These are phyloP conservation scores for Proctacanthus coquilletti DNA, from an alignment of 1,140 invertebrate genomes.

Conservation along the genomic window DNA sequence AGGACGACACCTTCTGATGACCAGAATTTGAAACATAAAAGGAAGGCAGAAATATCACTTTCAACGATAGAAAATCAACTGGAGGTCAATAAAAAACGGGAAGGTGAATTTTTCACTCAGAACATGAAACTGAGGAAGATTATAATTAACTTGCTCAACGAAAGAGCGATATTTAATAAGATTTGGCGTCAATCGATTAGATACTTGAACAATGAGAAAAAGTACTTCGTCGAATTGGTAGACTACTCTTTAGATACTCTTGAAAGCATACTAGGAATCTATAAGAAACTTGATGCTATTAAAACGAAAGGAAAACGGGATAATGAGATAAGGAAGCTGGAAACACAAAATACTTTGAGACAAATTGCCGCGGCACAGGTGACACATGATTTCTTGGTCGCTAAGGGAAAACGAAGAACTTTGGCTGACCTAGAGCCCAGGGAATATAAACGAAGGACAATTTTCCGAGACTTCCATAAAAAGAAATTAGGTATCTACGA, in stretches of 20 bases:
- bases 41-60: conserved; percentile 13
- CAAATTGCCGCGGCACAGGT: conserved; percentile 21
- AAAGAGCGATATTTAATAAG: conserved; percentile 19
- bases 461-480: conserved; percentile 16
- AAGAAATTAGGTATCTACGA: conserved; percentile 22
- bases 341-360: conserved; percentile 21
- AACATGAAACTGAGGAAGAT: conserved; percentile 18
- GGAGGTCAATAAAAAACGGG: conserved; percentile 18
- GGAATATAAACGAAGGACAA: conserved; percentile 17
- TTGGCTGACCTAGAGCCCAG: conserved; percentile 20
- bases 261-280: conserved; percentile 19
- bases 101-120: conserved; percentile 17
- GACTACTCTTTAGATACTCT: conserved; percentile 21
- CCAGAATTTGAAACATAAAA: conserved; percentile 15
- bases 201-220: conserved; percentile 22
- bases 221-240: conserved; percentile 20
- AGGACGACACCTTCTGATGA: conserved; percentile 16
- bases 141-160: conserved; percentile 17
- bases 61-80: conserved; percentile 18
- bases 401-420: conserved; percentile 14
- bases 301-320: conserved; percentile 16
- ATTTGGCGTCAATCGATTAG: conserved; percentile 21
- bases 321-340: conserved; percentile 14
- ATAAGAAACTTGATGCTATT: conserved; percentile 19
- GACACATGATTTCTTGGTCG: conserved; percentile 17